Percentiles rank a stretch among this genome's conserved stretches.
These are phyloP conservation scores for Drosophila paucipuncta DNA, from an alignment of 2,888 invertebrate genomes.

Conservation along the genomic window DNA sequence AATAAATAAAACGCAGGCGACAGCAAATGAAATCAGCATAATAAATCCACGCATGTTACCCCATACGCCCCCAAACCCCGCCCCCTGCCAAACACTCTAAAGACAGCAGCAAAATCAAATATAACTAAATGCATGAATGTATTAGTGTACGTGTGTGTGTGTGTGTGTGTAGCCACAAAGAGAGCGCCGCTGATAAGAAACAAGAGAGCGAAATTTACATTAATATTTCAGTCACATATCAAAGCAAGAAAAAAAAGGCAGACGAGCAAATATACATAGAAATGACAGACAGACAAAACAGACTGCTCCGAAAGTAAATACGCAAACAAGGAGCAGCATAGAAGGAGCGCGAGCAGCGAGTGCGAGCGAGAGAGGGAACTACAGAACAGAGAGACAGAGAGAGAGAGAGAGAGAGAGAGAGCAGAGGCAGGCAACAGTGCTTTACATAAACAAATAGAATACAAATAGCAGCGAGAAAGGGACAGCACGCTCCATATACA, in stretches of 20 bases:
- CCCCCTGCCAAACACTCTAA: not conserved
- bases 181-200: conserved; percentile 45
- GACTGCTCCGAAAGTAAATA: conserved; percentile 68
- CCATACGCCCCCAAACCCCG: not conserved
- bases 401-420: conserved; percentile 11
- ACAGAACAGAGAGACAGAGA: not conserved
- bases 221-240: conserved; percentile 78
- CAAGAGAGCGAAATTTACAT: conserved; percentile 53
- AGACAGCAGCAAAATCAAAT: conserved; percentile 31
- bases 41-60: conserved; percentile 60
- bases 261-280: conserved; percentile 49
- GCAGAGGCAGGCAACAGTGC: conserved; percentile 30
- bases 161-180: conserved; percentile 25
- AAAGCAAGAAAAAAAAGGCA: conserved; percentile 59
- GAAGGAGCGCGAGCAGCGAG: not conserved
- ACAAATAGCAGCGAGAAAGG: conserved; percentile 50
- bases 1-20: conserved; percentile 49
- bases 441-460: conserved; percentile 77
- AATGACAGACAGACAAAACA: conserved; percentile 32
- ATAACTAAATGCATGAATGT: conserved; percentile 23
- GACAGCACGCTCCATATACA: conserved; percentile 37
- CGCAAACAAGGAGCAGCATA: conserved; percentile 62
- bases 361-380: conserved; percentile 3
- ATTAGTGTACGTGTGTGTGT: not conserved
- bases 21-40: conserved; percentile 67